Base-by-base conservation (phyloP, 2,888 invertebrate genomes). In the Heliconius erato region DNA sequence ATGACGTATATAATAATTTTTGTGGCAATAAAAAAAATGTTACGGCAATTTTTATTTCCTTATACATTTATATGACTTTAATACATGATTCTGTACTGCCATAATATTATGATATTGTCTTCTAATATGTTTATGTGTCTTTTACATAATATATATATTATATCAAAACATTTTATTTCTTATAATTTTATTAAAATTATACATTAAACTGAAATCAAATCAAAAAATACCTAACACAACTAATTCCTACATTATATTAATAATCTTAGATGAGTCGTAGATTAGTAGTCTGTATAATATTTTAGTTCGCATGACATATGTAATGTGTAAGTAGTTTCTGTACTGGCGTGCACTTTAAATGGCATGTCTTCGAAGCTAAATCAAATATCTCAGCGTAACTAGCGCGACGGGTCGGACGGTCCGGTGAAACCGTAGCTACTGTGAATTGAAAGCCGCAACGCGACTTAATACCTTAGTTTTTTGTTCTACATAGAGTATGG, bases 391-490 rank as follows among this genome's bases (percentile, higher is more conserved):
- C 84, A 87, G 87, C 23, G 82, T 68, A 90, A 92, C 92, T 88
- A 88, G 93, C 92, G 88, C 88, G 85, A 85, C 90, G 76, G 88
- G 90, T 89, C 86, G 85, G 87, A 92, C 88, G 88, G 90, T 89
- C 86, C 86, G 87, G 92, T 88, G 94, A 94, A 94, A 94, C 92
- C 90, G 87, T 90, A 88, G 74, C 82, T 82, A 84, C 89, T 85
- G 88, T 86, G 91, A 91, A 91, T 90, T 88, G 92, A 92, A 92
- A 92, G 91, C 90, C 88, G 87, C 88, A 88, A 88, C 85, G 86
- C 85, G 85, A 87, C 86, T 87, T 84, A 85, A 86, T 87, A 89
- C 88, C 89, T 90, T 87, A 89, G 88, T 91, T 92, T 32, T 92
- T 91, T 92, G 84, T 82, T 83, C 86, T 85, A 87, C 86, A 85